phyloP scores from a whole-genome alignment of 2,797 vertebrate species.

The Clarias pachynema region DNA sequence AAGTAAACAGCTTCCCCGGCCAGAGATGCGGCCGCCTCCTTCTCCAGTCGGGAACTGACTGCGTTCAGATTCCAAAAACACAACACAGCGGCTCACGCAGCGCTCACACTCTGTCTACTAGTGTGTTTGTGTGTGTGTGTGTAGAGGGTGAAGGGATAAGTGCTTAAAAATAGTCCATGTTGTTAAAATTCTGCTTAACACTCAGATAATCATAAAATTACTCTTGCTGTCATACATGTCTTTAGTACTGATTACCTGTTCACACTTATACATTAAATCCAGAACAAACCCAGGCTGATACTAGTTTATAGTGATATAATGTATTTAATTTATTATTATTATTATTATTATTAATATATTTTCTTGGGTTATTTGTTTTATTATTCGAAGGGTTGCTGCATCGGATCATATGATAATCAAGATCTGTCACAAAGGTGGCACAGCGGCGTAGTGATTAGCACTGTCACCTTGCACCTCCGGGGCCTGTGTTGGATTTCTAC shows the following conservation, averaged over 20 bases:
- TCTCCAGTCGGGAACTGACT: constrained; percentile 6
- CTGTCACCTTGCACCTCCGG: too few species aligned
- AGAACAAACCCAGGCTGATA: neutral
- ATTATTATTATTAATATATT: too few species aligned
- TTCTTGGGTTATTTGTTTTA: too few species aligned
- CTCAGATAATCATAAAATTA: neutral
- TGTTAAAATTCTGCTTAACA: neutral
- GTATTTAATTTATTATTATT: too few species aligned
- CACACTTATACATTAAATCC: neutral
- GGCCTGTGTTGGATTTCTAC: too few species aligned
- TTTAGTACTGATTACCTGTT: neutral
- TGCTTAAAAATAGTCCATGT: neutral
- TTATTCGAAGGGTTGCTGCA: too few species aligned
- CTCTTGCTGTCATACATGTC: neutral
- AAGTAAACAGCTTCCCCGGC: neutral
- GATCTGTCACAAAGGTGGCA: too few species aligned
- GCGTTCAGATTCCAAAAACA: neutral
- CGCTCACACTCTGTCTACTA: neutral
- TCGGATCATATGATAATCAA: too few species aligned
- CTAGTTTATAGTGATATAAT: too few species aligned
- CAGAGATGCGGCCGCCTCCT: neutral
- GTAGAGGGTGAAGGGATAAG: neutral
- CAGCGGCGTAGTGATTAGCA: too few species aligned
- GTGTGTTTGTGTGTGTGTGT: neutral
- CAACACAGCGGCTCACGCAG: neutral